Conservation (phyloP, 2,797 vertebrate species). For the Coendou prehensilis region DNA sequence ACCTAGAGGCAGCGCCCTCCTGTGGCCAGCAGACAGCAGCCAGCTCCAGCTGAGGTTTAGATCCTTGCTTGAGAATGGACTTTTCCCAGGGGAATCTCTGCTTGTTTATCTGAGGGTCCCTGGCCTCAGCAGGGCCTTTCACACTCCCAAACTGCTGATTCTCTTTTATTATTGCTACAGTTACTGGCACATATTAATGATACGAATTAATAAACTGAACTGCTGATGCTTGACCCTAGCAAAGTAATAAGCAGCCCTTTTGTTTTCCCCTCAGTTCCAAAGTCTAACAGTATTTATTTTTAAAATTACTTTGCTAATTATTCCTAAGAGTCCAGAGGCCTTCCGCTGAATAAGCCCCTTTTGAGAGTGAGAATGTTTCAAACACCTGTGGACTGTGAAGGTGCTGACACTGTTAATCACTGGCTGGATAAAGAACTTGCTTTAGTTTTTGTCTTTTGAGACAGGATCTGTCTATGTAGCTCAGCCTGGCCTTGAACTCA, state of each 20-base stretch:
- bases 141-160: not conserved
- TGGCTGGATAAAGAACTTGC: not conserved
- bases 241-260: not conserved
- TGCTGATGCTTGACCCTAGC: not conserved
- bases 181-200: not conserved
- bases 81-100: fast-evolving
- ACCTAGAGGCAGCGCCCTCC: fast-evolving
- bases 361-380: not conserved
- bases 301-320: not conserved
- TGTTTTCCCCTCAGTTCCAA: not conserved
- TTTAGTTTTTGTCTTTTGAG: not conserved
- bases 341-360: not conserved
- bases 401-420: not conserved
- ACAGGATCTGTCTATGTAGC: not conserved
- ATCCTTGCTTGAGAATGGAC: not conserved
- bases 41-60: fast-evolving
- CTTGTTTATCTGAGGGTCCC: not conserved
- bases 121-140: not conserved
- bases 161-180: not conserved
- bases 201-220: not conserved
- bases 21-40: fast-evolving
- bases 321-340: not conserved
- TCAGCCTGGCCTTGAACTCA: not conserved
- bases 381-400: too few relatives aligned
- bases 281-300: not conserved